Percentiles rank a stretch among this genome's conserved stretches.
These are phyloP conservation scores for Orius laevigatus DNA, from an alignment of 1,140 invertebrate species.

Conservation along the genomic window DNA sequence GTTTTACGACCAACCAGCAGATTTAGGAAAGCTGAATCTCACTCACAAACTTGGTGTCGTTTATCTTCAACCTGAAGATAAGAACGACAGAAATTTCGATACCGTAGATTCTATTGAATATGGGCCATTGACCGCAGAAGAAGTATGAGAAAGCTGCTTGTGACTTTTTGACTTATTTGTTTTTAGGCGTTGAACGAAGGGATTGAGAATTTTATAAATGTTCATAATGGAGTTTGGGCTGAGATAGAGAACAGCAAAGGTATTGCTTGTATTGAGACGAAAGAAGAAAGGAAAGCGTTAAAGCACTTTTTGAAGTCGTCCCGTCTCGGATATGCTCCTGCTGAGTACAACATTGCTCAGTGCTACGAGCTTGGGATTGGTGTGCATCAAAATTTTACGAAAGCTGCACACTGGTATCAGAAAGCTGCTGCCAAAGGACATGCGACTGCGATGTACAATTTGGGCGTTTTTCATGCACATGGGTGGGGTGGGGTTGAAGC, in stretches of 20 bases:
- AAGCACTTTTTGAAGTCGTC: slow-evolving; percentile 33
- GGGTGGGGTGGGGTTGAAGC: slow-evolving; percentile 35
- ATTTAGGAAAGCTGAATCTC: too few relatives aligned
- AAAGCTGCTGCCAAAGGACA: slow-evolving; percentile 38
- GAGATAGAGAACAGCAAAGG: slow-evolving; percentile 28
- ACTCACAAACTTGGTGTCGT: too few relatives aligned
- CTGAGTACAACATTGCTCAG: slow-evolving; percentile 40
- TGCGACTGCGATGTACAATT: slow-evolving; percentile 41
- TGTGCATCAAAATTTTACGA: slow-evolving; percentile 34
- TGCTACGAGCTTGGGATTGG: slow-evolving; percentile 44
- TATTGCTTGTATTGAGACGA: slow-evolving; percentile 26
- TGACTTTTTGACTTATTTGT: too few relatives aligned
- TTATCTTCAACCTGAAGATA: too few relatives aligned
- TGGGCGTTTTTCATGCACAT: slow-evolving; percentile 43
- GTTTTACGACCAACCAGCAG: too few relatives aligned
- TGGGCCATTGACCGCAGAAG: too few relatives aligned
- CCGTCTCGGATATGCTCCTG: slow-evolving; percentile 34
- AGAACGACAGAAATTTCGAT: too few relatives aligned
- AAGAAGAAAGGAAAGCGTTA: slow-evolving; percentile 27
- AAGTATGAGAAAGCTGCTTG: too few relatives aligned
- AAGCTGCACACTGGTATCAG: slow-evolving; percentile 42
- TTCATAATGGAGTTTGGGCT: slow-evolving; percentile 23
- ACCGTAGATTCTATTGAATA: too few relatives aligned
- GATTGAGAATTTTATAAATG: slow-evolving; percentile 15
- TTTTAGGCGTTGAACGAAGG: slow-evolving; percentile 17